Base-by-base conservation (phyloP, 2,888 invertebrate genomes). In the Gibbula magus region DNA sequence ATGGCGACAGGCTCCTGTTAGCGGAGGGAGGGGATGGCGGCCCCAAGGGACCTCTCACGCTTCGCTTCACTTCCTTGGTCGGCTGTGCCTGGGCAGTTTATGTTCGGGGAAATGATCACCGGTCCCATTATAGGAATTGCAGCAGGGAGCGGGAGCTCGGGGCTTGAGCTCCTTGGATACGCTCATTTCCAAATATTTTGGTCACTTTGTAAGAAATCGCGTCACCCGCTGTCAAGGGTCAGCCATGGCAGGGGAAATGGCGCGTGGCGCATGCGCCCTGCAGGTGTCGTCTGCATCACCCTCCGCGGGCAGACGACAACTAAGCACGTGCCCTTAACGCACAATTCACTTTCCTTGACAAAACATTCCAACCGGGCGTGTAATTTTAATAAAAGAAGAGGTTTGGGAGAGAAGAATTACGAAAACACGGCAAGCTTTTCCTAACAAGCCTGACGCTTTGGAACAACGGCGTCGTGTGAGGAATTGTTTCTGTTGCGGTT, bases 31-130 rank as follows among this genome's bases (percentile, higher is more conserved):
- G 54, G 25, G 53, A 75, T 54, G 75, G 29, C 7, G 54, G 25
- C 75, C 75, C 54, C 75, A 53, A 35, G 75, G 25, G 75, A 54
- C 18, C 29, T 53, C 53, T 54, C 54, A 75, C 75, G 75, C 54
- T 75, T 75, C 32, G 54, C 10, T 75, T 22, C 75, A 18, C n/a
- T 29, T 29, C 54, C 54, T 32, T 54, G 75, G 52, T 39, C 25
- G 54, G 53, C 39, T 54, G 53, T 75, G 54, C 75, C 54, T 32
- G 25, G 75, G 53, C 75, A 22, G 75, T 75, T 75, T 75, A 75
- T 75, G 75, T 53, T 54, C 75, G 53, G 75, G 53, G 75, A 75
- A 75, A 75, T 75, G 75, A 70, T 70, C 70, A 70, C 35, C 70
- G 35, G 70, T 18, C 35, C 70, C 70, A 70, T 70, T 70, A 70